A percentile compares a stretch with the other conserved stretches of the same genome.
phyloP scores from a whole-genome alignment of 2,888 invertebrate genomes.

The Polyommatus icarus region DNA sequence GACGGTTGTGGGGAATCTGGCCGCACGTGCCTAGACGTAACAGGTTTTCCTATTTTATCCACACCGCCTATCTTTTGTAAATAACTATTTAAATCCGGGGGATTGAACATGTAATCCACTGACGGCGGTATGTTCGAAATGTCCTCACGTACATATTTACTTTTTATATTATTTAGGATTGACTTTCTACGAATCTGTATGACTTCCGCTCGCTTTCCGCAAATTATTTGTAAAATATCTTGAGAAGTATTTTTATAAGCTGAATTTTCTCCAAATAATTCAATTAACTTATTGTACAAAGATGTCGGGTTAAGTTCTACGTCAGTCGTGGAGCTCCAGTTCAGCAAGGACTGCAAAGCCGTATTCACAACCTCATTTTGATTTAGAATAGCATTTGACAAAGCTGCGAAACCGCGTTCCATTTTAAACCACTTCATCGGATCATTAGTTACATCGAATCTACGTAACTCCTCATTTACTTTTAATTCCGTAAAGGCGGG shows the following conservation, averaged over 20 bases:
- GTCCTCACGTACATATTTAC: conserved; percentile 27
- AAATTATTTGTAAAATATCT: conserved; percentile 37
- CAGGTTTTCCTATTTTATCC: conserved; percentile 28
- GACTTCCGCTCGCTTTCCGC: conserved; percentile 37
- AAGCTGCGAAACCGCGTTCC: conserved; percentile 40
- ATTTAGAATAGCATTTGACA: conserved; percentile 39
- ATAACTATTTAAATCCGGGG: conserved; percentile 6
- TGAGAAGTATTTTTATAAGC: conserved; percentile 35
- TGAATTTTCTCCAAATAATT: conserved; percentile 35
- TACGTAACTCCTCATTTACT: conserved; percentile 38
- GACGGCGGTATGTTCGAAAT: conserved; percentile 32
- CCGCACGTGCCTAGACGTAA: background rate
- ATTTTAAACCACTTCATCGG: conserved; percentile 35
- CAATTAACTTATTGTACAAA: conserved; percentile 36
- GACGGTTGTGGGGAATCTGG: conserved; percentile 11
- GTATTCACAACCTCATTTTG: conserved; percentile 37
- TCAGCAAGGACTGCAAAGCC: conserved; percentile 33
- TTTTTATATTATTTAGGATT: conserved; percentile 26
- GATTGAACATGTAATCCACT: conserved; percentile 34
- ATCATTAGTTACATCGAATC: conserved; percentile 32
- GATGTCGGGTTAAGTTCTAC: conserved; percentile 29
- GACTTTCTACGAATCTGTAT: conserved; percentile 33
- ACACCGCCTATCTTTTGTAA: conserved; percentile 32
- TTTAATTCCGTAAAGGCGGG: conserved; percentile 39
- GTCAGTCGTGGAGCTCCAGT: conserved; percentile 33